Evolutionary conservation across 2,888 invertebrate genomes (phyloP), one percentile per base, ranked within the genome.

Genomic region (Eulithis prunata): DNA sequence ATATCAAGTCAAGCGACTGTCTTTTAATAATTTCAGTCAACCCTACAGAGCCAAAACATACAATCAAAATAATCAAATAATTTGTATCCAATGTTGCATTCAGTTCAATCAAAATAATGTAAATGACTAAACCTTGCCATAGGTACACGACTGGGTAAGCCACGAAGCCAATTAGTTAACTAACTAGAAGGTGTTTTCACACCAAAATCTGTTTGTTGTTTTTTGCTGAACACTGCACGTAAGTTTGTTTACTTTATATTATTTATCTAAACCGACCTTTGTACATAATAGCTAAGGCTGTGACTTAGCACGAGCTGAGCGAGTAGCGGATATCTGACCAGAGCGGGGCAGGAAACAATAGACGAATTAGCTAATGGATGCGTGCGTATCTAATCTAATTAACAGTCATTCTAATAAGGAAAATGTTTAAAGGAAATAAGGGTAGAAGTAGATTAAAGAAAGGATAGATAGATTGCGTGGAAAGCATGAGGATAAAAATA

Each of bases 221-320:
- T 65, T 64, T 65, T 62, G 47, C 21, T 59, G 32, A n/a, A 32
- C 13, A 57, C 53, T 36, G 41, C 61, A 61, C 60, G 57, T 49
- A 54, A 58, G 43, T 49, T 62, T 49, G 51, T 68, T 64, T 68
- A 54, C 64, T 58, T 49, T 51, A 38, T 57, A 64, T 54, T 68
- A 64, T 61, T 68, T 64, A 64, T 55, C 49, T 57, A 52, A 57
- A 61, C 64, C 36, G 49, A 53, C 28, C 51, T 49, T 51, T 54
- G 36, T 43, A 47, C 57, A 51, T 49, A 55, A 64, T 53, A 45
- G 45, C 13, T 54, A 46, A 61, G 21, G 57, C 28, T 32, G 41
- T 51, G 49, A 57, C 53, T 52, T 52, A 10, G 45, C 51, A 49
- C 21, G 12, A 57, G 51, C 61, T 32, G n/a, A 64, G 60, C 67